Evolutionary conservation across 2,113 vertebrate genomes (phyloP).

Genomic region (Lagopus leucura): DNA sequence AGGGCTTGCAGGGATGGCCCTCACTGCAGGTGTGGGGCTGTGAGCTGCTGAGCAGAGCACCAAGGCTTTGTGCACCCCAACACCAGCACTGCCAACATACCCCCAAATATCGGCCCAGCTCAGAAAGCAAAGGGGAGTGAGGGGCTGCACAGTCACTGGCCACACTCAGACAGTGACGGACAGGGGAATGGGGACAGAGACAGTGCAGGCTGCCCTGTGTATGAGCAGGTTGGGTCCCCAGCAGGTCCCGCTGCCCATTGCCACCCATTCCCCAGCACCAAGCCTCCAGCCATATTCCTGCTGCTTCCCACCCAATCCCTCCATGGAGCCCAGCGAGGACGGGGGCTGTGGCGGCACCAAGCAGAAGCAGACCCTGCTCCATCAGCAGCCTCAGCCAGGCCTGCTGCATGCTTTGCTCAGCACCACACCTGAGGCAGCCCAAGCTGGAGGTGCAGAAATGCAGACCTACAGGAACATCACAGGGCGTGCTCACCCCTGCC

Average conservation of each 20-base stretch:
- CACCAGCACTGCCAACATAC: neutral
- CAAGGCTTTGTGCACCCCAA: fast-evolving
- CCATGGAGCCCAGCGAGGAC: fast-evolving
- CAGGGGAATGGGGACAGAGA: neutral
- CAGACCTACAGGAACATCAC: neutral
- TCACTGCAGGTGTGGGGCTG: neutral
- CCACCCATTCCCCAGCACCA: neutral
- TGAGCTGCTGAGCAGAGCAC: neutral
- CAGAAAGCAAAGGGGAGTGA: neutral
- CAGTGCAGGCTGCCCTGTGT: neutral
- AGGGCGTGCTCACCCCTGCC: neutral
- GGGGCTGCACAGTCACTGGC: neutral
- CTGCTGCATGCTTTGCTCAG: neutral
- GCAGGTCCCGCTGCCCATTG: neutral
- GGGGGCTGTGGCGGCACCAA: fast-evolving
- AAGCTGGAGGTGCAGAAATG: fast-evolving
- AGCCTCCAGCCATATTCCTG: fast-evolving
- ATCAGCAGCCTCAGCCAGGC: neutral
- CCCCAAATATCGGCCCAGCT: neutral
- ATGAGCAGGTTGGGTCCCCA: neutral
- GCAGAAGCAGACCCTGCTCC: fast-evolving
- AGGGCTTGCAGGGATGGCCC: neutral
- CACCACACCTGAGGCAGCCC: neutral
- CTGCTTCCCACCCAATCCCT: neutral
- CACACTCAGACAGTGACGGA: neutral